These are phyloP conservation scores for Spilosoma lubricipeda DNA, from an alignment of 2,888 invertebrate genomes.

Conservation along the genomic window DNA sequence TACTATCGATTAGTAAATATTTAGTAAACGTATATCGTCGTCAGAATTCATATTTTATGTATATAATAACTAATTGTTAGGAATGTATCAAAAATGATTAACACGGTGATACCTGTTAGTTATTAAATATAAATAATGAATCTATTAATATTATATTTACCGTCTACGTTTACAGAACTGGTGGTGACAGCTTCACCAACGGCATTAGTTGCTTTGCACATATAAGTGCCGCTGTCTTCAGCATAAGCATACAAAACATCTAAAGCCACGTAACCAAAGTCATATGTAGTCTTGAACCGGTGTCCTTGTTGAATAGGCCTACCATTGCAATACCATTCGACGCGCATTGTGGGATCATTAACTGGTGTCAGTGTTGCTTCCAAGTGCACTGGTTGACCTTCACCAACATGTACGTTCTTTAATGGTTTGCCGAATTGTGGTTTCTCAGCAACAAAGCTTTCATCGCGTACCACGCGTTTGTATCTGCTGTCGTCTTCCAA, in stretches of 20 bases:
- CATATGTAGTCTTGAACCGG: slow-evolving; percentile 97
- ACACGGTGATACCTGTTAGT: not conserved
- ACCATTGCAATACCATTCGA: slow-evolving; percentile 99
- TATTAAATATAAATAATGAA: not conserved
- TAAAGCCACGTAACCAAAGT: slow-evolving; percentile 98
- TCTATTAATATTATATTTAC: slow-evolving; percentile 79
- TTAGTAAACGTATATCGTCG: too few relatives aligned
- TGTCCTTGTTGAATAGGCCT: slow-evolving; percentile 97
- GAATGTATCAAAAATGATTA: not conserved
- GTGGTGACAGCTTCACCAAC: slow-evolving; percentile 98
- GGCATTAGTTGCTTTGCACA: slow-evolving; percentile 97
- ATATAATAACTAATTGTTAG: not conserved
- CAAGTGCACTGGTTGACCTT: slow-evolving; percentile 95
- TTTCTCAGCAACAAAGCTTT: slow-evolving; percentile 92
- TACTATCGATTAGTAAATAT: too few relatives aligned
- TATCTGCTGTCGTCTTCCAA: slow-evolving; percentile 94
- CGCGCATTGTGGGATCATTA: slow-evolving; percentile 99
- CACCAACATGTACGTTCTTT: slow-evolving; percentile 93
- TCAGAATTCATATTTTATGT: too few relatives aligned
- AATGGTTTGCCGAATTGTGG: slow-evolving; percentile 96
- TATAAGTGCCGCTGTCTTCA: slow-evolving; percentile 98
- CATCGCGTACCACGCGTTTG: slow-evolving; percentile 90
- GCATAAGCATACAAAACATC: slow-evolving; percentile 98
- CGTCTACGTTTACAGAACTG: slow-evolving; percentile 94
- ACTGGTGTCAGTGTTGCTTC: slow-evolving; percentile 98